These are phyloP conservation scores for Copsychus sechellarum DNA, from an alignment of 2,113 vertebrate species.

Conservation along the genomic window DNA sequence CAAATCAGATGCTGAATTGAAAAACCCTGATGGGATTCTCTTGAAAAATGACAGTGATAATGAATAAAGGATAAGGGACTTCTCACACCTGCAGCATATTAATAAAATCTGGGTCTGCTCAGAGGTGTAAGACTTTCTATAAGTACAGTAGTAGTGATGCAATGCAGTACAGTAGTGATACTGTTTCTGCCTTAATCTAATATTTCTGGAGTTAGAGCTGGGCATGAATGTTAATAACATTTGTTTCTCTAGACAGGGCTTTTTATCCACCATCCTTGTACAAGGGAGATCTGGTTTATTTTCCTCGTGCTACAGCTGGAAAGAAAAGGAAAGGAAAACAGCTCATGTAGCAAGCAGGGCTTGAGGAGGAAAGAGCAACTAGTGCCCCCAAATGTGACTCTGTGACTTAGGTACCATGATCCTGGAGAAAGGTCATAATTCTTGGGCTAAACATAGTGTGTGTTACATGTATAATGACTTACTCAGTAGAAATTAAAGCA, in stretches of 20 bases:
- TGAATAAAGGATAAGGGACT: background rate
- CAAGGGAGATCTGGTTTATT: background rate
- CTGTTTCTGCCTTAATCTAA: conserved; percentile 10
- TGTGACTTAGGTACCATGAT: background rate
- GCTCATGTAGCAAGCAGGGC: fast-evolving
- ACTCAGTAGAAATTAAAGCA: background rate
- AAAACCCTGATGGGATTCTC: conserved; percentile 16
- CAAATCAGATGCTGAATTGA: conserved; percentile 2
- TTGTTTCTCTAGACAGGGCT: background rate
- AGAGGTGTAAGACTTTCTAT: background rate
- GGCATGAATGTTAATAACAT: background rate
- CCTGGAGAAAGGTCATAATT: background rate
- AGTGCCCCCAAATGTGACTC: background rate
- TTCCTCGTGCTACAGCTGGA: background rate
- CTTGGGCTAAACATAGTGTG: background rate
- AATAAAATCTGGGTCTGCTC: conserved; percentile 11
- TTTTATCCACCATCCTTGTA: background rate
- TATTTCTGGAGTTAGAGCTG: background rate
- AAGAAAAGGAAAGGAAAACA: background rate
- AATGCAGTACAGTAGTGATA: background rate
- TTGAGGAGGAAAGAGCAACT: background rate
- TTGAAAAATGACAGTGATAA: background rate
- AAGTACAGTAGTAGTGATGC: background rate
- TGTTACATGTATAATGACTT: background rate
- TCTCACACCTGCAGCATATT: background rate